phyloP scores from a whole-genome alignment of 2,888 invertebrate species.

The Leptura quadrifasciata region DNA sequence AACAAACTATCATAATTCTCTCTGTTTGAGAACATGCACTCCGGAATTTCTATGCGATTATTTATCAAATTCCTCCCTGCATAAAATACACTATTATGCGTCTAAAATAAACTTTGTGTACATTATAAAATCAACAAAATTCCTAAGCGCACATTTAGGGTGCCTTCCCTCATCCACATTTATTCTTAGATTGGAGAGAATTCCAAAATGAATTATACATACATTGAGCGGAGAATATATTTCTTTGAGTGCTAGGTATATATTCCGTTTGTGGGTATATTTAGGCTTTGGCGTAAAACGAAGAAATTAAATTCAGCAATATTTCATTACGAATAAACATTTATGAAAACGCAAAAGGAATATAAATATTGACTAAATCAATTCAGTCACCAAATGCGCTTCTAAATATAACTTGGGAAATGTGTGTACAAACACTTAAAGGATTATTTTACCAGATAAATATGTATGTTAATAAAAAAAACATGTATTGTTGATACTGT shows the following conservation, averaged over 20 bases:
- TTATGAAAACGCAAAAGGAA: neutral
- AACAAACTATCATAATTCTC: slow-evolving; percentile 5
- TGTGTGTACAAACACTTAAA: too few relatives aligned
- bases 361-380: neutral
- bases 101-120: slow-evolving; percentile 41
- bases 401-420: neutral
- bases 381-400: neutral
- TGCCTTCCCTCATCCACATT: neutral
- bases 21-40: slow-evolving; percentile 35
- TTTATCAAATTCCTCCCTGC: slow-evolving; percentile 42
- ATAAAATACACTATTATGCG: slow-evolving; percentile 32
- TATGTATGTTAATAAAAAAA: too few relatives aligned
- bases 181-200: neutral
- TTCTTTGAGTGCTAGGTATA: neutral
- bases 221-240: neutral
- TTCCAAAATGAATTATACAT: slow-evolving; percentile 11
- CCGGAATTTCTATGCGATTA: slow-evolving; percentile 40
- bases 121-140: slow-evolving; percentile 19
- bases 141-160: neutral
- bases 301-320: neutral
- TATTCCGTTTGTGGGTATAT: neutral
- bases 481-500: too few relatives aligned
- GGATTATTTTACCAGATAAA: too few relatives aligned
- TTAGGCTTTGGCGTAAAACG: neutral
- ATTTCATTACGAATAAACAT: neutral